These are phyloP conservation scores for Neogale vison DNA, from an alignment of 2,113 vertebrate genomes.

Conservation along the genomic window DNA sequence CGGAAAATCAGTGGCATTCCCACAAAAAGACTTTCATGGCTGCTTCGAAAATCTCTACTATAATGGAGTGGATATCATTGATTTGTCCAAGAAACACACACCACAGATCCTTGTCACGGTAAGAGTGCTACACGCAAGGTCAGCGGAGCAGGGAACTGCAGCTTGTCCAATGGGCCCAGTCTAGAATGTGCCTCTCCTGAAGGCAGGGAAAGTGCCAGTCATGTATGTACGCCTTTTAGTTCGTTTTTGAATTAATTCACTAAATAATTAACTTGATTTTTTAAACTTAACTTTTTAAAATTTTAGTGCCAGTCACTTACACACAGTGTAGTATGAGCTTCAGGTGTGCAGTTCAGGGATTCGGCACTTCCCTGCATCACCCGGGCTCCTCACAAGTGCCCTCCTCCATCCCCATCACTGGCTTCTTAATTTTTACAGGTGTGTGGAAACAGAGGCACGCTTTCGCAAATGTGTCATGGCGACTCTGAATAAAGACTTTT, in stretches of 20 bases:
- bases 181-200: neutral
- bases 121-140: slow-evolving; percentile 61
- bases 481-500: neutral
- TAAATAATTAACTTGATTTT: neutral
- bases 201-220: neutral
- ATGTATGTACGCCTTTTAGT: neutral
- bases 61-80: slow-evolving; percentile 89
- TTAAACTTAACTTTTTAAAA: neutral
- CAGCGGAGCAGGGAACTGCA: neutral
- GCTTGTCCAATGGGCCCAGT: neutral
- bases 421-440: neutral
- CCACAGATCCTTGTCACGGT: slow-evolving; percentile 88
- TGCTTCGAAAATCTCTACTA: slow-evolving; percentile 93
- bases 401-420: neutral
- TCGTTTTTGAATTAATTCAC: neutral
- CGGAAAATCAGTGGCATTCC: slow-evolving; percentile 85
- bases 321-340: neutral
- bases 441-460: neutral
- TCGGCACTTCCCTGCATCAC: neutral
- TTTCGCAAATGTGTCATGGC: neutral
- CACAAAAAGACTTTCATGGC: slow-evolving; percentile 89
- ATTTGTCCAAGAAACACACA: slow-evolving; percentile 85
- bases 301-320: neutral
- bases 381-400: neutral
- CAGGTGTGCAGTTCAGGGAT: neutral